phyloP scores from a whole-genome alignment of 1,140 invertebrate genomes.

The Brachionus sp. region DNA sequence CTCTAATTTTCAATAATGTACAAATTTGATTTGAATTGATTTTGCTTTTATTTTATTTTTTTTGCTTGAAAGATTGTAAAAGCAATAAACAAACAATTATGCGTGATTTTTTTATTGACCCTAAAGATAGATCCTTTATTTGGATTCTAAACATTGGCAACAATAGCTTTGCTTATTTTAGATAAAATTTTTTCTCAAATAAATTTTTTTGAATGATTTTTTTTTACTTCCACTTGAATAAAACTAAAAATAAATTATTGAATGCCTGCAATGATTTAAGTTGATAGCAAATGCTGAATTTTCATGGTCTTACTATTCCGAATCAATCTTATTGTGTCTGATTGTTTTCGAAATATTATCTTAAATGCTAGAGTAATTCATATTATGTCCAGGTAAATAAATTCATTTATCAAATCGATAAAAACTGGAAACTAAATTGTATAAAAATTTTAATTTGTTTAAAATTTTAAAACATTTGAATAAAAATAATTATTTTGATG shows the following conservation, averaged over 20 bases:
- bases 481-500: not conserved
- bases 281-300: not conserved
- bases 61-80: not conserved
- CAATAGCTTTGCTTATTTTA: not conserved
- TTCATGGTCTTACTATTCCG: not conserved
- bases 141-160: not conserved
- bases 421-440: not conserved
- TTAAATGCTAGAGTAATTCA: not conserved
- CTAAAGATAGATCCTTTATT: not conserved
- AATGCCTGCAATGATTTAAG: too few relatives aligned
- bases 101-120: not conserved
- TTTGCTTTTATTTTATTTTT: not conserved
- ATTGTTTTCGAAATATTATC: not conserved
- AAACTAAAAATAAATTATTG: too few relatives aligned
- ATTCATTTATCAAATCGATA: not conserved
- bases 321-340: not conserved
- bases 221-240: not conserved
- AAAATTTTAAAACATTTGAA: not conserved
- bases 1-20: not conserved
- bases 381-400: not conserved
- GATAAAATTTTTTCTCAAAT: not conserved
- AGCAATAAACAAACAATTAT: not conserved
- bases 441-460: slow-evolving; percentile 1
- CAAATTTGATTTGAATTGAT: slow-evolving; percentile 4
- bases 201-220: not conserved